Evolutionary conservation across 2,113 vertebrate species (phyloP), one percentile per base, ranked within the genome.

Genomic region (Elephantulus edwardii): DNA sequence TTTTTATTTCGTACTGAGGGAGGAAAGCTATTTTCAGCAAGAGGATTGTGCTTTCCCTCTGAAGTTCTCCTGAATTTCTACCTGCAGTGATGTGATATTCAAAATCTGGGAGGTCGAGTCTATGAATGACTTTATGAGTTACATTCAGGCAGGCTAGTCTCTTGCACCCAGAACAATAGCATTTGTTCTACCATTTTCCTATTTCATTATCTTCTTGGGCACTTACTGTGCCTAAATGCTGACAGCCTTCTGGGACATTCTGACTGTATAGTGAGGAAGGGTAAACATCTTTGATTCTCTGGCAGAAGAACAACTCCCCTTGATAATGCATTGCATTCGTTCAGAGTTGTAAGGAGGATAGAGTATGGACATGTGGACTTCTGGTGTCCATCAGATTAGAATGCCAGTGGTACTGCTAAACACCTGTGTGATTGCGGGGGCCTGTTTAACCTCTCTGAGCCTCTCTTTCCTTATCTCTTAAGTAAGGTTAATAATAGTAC

Each of bases 11-110:
- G 66, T 91, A 56, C 82, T 77, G 44, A 38, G 66, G 46, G 38
- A 88, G 22, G 44, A 58, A 70, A 85, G 82, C 33, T 79, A 52
- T 94, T 93, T 91, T 92, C 74, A 96, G 70, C 68, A 52, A 78
- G 68, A 80, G 91, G 83, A 54, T n/a, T 0, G 2, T 54, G 42
- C 64, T 94, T 89, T 85, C 58, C 86, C 17, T 79, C 70, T 92
- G 48, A 35, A 91, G 79, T n/a, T n/a, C 56, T 91, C 88, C 50
- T 60, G 72, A 77, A n/a, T 88, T 86, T 90, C 48, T 81, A 81
- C 85, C 35, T 79, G 74, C 30, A 22, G 6, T 86, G 72, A 90
- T 92, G 87, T 89, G 91, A 90, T 91, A 78, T 58, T 81, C 81
- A 54, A 56, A 88, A 71, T 80, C 88, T 78, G 0, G 22, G 64